These are phyloP conservation scores for Chiridota heheva DNA, from an alignment of 35 echinoderm and acorn worm genomes.

Conservation along the genomic window DNA sequence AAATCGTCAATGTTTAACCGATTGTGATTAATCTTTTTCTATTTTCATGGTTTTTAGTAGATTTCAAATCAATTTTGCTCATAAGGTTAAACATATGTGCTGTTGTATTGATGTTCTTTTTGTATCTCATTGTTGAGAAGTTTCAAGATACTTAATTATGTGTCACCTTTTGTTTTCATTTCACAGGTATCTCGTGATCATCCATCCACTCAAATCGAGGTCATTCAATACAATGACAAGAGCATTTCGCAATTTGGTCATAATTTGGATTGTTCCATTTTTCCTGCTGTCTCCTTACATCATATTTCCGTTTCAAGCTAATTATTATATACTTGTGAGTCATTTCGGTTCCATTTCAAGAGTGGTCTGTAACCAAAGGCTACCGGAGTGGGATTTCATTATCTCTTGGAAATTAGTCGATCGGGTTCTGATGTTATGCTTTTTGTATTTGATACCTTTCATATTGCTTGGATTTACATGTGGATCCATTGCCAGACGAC, in stretches of 20 bases:
- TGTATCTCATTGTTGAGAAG: too few species aligned
- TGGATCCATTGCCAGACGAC: slow-evolving; percentile 66
- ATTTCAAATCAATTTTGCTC: too few species aligned
- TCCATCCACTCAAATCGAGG: slow-evolving; percentile 77
- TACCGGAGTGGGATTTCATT: slow-evolving; percentile 1
- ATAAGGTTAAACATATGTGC: too few species aligned
- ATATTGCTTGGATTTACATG: slow-evolving; percentile 72
- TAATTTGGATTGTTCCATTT: slow-evolving; percentile 70
- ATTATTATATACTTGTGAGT: slow-evolving; percentile 52
- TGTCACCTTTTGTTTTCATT: background rate
- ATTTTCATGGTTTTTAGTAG: too few species aligned
- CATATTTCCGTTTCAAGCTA: slow-evolving; percentile 54
- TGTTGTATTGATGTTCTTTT: too few species aligned
- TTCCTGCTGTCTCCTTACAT: slow-evolving; percentile 74
- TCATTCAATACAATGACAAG: slow-evolving; percentile 83
- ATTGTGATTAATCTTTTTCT: too few species aligned
- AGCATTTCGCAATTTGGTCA: slow-evolving; percentile 59
- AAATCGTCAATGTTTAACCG: too few species aligned
- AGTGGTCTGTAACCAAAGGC: slow-evolving; percentile 39
- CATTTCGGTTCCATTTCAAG: slow-evolving; percentile 69
- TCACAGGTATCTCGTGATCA: slow-evolving; percentile 87
- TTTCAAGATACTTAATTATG: too few species aligned
- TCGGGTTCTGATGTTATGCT: slow-evolving; percentile 36
- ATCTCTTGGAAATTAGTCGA: too few species aligned
- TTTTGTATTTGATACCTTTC: slow-evolving; percentile 70